These are phyloP conservation scores for Gila orcuttii DNA, from an alignment of 2,113 vertebrate genomes.

Conservation along the genomic window DNA sequence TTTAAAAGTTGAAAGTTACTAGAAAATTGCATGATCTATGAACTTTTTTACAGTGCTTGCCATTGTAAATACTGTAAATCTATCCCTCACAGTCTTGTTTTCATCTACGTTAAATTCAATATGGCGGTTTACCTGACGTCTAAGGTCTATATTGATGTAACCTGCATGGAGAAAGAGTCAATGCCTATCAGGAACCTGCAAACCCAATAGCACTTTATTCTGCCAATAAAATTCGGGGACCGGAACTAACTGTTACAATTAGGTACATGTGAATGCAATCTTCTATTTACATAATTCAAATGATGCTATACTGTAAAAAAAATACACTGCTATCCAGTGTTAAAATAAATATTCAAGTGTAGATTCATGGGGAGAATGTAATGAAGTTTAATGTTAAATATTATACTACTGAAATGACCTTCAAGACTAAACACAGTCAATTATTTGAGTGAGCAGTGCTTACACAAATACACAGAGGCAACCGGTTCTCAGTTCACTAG, in stretches of 20 bases:
- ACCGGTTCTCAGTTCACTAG: neutral
- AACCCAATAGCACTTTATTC: neutral
- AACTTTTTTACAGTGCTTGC: no score
- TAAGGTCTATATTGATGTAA: neutral
- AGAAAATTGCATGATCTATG: no score
- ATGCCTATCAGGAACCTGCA: neutral
- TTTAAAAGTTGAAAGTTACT: no score
- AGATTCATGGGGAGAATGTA: neutral
- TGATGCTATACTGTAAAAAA: neutral
- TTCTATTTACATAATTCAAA: neutral
- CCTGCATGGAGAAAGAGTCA: neutral
- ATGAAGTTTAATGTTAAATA: neutral
- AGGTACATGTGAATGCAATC: neutral
- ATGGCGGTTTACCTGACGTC: no score
- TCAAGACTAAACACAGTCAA: neutral
- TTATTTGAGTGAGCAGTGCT: neutral
- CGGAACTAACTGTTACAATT: neutral
- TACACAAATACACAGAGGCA: neutral
- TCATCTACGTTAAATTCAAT: no score
- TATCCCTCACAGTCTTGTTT: no score
- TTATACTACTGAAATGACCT: neutral
- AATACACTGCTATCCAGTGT: neutral
- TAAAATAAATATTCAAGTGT: neutral
- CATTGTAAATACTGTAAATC: no score
- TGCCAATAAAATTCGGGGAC: neutral